phyloP scores from a whole-genome alignment of 2,888 invertebrate species.

The Agrochola circellaris region DNA sequence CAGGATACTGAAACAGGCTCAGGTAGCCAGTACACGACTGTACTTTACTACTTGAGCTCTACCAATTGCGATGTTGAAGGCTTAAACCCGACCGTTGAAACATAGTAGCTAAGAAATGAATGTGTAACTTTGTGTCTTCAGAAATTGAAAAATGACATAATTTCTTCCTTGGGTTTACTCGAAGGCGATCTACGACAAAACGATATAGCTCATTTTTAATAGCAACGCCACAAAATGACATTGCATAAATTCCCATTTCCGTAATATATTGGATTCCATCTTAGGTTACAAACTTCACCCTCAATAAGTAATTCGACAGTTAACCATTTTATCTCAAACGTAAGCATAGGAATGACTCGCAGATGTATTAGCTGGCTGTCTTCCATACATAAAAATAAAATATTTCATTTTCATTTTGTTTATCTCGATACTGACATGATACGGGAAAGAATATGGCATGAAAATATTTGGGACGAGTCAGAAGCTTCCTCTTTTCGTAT shows the following conservation, averaged over 20 bases:
- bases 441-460: constrained; percentile 20
- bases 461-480: constrained; percentile 19
- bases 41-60: neutral
- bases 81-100: neutral
- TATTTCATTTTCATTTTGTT: constrained; percentile 48
- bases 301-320: constrained; percentile 37
- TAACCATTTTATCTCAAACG: constrained; percentile 43
- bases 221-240: constrained; percentile 9
- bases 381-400: constrained; percentile 52
- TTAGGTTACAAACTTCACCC: neutral
- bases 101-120: neutral
- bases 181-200: neutral
- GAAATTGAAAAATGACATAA: neutral
- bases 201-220: constrained; percentile 15
- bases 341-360: constrained; percentile 51
- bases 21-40: neutral
- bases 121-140: neutral
- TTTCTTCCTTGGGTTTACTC: neutral
- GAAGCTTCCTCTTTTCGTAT: constrained; percentile 7
- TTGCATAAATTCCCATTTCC: constrained; percentile 11
- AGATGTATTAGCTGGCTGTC: constrained; percentile 50
- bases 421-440: constrained; percentile 36
- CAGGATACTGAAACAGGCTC: neutral
- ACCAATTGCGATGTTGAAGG: neutral
- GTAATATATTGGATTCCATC: constrained; percentile 1